Conservation (phyloP, 2,888 invertebrate species). For the Spisula solida region DNA sequence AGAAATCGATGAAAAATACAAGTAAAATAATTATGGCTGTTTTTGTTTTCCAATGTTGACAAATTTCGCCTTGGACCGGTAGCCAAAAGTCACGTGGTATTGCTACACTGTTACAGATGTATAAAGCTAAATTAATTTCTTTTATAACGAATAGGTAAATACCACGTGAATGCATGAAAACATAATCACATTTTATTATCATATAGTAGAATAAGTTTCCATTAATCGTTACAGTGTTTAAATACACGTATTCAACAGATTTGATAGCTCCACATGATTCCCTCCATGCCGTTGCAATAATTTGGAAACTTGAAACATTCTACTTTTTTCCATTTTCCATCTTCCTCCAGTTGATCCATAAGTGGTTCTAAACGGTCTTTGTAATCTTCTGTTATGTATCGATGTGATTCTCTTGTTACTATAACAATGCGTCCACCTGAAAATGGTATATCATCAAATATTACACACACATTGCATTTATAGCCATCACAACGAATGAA, state of each 20-base stretch:
- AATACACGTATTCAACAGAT: not conserved
- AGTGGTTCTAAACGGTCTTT: constrained; percentile 14
- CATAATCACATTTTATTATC: too few relatives aligned
- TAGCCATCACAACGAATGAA: not conserved
- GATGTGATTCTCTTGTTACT: not conserved
- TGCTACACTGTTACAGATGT: too few relatives aligned
- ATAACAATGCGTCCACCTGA: constrained; percentile 38
- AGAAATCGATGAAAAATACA: too few relatives aligned
- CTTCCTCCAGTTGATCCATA: constrained; percentile 32
- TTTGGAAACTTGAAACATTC: constrained; percentile 13
- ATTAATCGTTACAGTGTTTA: too few relatives aligned
- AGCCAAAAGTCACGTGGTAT: too few relatives aligned
- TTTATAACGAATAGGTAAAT: too few relatives aligned
- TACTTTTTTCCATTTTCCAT: constrained; percentile 40
- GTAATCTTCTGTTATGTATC: not conserved
- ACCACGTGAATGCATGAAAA: too few relatives aligned
- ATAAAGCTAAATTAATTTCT: too few relatives aligned
- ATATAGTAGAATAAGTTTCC: too few relatives aligned
- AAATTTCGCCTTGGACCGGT: too few relatives aligned
- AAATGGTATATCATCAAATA: not conserved
- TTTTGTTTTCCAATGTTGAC: too few relatives aligned
- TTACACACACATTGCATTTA: not conserved
- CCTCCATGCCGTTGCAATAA: not conserved
- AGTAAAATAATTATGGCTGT: too few relatives aligned
- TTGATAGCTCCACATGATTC: not conserved